Evolutionary conservation across 2,888 invertebrate genomes (phyloP), one percentile per base, ranked within the genome.

Genomic region (Drosophila sordidula): DNA sequence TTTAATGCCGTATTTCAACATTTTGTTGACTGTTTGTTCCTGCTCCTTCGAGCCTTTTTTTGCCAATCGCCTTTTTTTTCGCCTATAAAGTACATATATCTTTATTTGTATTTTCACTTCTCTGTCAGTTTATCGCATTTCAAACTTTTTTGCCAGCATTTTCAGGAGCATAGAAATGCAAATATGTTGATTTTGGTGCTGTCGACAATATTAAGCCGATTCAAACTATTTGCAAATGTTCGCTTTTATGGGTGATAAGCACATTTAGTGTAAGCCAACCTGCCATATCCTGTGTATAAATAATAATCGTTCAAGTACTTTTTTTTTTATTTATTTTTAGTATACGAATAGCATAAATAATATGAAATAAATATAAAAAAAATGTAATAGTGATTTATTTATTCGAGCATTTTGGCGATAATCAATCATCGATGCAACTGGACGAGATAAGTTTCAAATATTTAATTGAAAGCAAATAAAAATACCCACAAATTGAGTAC

Each of bases 131-230:
- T 65, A 76, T 61, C 46, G 44, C 50, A 59, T 70, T 59, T 70
- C 38, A 45, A 68, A 68, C 45, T 49, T 47, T 42, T 38, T 69
- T 75, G 46, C 25, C 5, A 8, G 3, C 79, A 70, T 75, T 70
- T 63, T 75, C 36, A 49, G 54, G 51, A 69, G 59, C 75, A 75
- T 75, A 79, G 75, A 75, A 65, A 65, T 70, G 64, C 75, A 75
- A 75, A 75, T 79, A 32, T 56, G 18, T 32, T 22, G 4, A 29
- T 42, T 6, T 14, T 6, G 18, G 26, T 12, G 12, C 6, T 41
- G 39, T n/a, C n/a, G 36, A 14, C 14, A 38, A 38, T 8, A 38
- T 8, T 6, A 38, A 38, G 6, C 6, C 14, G n/a, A 38, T 38
- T 6, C 6, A 38, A 38, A 38, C n/a, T 38, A 29, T 14, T 38